Conservation (phyloP, 2,888 invertebrate species). For the Melanophora roralis region DNA sequence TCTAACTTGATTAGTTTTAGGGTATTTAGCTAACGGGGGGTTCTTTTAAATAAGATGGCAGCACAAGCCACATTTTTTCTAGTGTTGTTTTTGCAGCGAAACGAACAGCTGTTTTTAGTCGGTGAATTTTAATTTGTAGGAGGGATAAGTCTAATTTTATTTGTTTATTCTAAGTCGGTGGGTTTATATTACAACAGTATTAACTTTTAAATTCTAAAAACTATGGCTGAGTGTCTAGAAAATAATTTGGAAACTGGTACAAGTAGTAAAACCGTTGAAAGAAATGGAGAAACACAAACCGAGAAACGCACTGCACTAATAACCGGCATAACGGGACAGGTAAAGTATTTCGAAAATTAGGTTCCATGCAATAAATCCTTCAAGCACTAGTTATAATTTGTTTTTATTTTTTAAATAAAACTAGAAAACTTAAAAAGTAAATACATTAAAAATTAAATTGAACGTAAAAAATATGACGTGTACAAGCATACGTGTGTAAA, state of each 20-base stretch:
- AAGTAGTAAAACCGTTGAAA: neutral
- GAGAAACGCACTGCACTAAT: constrained; percentile 85
- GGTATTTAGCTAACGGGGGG: too few relatives aligned
- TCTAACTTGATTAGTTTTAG: too few relatives aligned
- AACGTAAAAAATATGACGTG: neutral
- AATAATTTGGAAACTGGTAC: constrained; percentile 20
- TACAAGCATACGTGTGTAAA: neutral
- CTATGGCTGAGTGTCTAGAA: constrained; percentile 38
- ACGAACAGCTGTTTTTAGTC: constrained; percentile 7
- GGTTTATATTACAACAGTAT: constrained; percentile 12
- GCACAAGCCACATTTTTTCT: too few relatives aligned
- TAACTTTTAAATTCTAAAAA: neutral
- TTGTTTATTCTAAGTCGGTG: too few relatives aligned
- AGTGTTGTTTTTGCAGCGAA: neutral
- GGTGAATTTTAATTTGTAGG: too few relatives aligned
- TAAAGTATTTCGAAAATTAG: constrained; percentile 72
- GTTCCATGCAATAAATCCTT: neutral
- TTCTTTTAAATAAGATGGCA: too few relatives aligned
- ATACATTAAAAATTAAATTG: neutral
- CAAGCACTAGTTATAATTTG: neutral
- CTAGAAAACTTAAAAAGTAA: too few relatives aligned
- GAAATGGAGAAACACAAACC: constrained; percentile 14
- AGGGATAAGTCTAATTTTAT: too few relatives aligned
- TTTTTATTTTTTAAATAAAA: too few relatives aligned
- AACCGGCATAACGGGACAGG: constrained; percentile 98